These are phyloP conservation scores for Eulemur macaco DNA, from an alignment of 2,113 vertebrate genomes.

Conservation along the genomic window DNA sequence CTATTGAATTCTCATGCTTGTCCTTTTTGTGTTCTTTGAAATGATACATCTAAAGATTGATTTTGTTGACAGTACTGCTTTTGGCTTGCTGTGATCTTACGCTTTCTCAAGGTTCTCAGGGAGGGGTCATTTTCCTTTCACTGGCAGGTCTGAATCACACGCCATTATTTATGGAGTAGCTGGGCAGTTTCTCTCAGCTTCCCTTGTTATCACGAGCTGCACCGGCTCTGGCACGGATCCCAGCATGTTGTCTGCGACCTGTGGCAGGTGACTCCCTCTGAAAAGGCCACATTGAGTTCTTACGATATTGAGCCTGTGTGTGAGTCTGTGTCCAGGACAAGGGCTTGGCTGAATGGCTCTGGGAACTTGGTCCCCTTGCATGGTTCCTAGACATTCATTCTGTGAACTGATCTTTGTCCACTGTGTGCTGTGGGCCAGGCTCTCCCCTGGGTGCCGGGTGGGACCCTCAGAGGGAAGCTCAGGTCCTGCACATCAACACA, in stretches of 20 bases:
- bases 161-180: neutral
- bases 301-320: neutral
- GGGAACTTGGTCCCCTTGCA: neutral
- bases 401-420: neutral
- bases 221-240: neutral
- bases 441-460: neutral
- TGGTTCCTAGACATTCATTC: neutral
- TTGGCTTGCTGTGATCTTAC: neutral
- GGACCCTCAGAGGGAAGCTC: neutral
- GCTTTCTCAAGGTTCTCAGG: neutral
- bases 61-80: neutral
- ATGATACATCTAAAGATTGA: neutral
- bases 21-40: neutral
- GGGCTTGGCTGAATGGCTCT: too few relatives aligned
- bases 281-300: too few relatives aligned
- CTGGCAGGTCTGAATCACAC: neutral
- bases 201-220: neutral
- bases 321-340: neutral
- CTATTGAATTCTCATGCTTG: neutral
- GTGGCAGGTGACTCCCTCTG: neutral
- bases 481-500: neutral
- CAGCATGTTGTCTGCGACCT: neutral
- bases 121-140: neutral
- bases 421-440: neutral
- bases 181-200: neutral